Evolutionary conservation across 64 coral and sea anemone species (phyloP).

Genomic region (Acropora yongei): DNA sequence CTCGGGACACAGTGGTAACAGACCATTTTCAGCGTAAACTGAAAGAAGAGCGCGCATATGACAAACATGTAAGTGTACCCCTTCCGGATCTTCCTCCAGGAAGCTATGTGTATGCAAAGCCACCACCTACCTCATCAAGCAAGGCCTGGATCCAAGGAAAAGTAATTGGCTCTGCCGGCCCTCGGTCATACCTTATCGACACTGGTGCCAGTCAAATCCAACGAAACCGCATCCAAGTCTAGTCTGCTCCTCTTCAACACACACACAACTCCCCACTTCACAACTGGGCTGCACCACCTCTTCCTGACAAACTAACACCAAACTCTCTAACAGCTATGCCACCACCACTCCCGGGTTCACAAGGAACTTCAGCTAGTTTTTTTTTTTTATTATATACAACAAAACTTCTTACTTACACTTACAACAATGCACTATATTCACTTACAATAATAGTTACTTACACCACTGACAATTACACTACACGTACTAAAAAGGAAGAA

Average conservation of each 20-base stretch:
- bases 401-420: too few relatives aligned
- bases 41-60: conserved; percentile 6
- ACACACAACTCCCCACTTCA: too few relatives aligned
- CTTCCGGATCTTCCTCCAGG: conserved; percentile 12
- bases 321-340: too few relatives aligned
- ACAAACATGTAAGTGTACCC: conserved; percentile 13
- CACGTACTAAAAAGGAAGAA: too few relatives aligned
- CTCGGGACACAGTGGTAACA: conserved; percentile 27
- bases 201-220: conserved; percentile 14
- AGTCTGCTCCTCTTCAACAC: neutral
- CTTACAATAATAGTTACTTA: too few relatives aligned
- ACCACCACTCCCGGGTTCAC: too few relatives aligned
- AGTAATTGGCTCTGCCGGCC: conserved; percentile 22
- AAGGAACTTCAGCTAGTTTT: too few relatives aligned
- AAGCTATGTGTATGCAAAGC: neutral
- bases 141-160: conserved; percentile 41
- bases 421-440: too few relatives aligned
- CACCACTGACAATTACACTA: too few relatives aligned
- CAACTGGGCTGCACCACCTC: too few relatives aligned
- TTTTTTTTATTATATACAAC: too few relatives aligned
- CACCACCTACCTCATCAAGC: neutral
- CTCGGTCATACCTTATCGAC: conserved; percentile 33
- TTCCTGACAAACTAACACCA: too few relatives aligned
- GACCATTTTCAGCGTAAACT: conserved; percentile 10
- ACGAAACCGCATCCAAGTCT: conserved; percentile 15